A percentile compares a stretch with the other conserved stretches of the same genome.
phyloP scores from a whole-genome alignment of 2,888 invertebrate species.

The Lochmaea crataegi region DNA sequence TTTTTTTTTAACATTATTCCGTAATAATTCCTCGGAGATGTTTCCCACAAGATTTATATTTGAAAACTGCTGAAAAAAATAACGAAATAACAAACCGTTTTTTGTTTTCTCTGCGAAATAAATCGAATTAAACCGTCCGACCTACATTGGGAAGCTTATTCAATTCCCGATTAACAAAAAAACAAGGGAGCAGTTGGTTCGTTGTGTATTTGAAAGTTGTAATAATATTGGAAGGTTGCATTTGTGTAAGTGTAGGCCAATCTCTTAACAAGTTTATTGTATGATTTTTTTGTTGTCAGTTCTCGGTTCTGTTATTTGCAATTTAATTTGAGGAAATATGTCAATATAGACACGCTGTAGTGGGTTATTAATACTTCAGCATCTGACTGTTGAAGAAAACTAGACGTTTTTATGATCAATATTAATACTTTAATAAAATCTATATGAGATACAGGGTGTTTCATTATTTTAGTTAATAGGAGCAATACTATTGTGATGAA shows the following conservation, averaged over 20 bases:
- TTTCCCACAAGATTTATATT: not conserved
- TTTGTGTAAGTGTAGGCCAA: not conserved
- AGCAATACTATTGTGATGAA: too few species aligned
- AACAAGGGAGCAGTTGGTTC: not conserved
- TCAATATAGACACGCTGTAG: too few species aligned
- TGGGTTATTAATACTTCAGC: too few species aligned
- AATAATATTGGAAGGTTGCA: conserved; percentile 37
- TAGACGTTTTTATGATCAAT: too few species aligned
- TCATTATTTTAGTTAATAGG: too few species aligned
- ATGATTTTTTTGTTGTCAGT: not conserved
- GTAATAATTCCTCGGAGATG: not conserved
- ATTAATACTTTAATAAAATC: too few species aligned
- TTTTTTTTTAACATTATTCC: not conserved
- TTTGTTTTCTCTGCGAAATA: not conserved
- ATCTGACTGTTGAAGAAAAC: too few species aligned
- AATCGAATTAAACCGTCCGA: not conserved
- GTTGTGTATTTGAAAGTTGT: conserved; percentile 34
- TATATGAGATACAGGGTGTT: too few species aligned
- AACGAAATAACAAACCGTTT: not conserved
- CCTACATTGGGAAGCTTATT: not conserved
- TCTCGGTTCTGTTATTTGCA: too few species aligned
- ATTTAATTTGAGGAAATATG: too few species aligned
- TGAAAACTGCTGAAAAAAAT: not conserved
- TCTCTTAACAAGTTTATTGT: not conserved
- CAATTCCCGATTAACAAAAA: conserved; percentile 8